Conservation (phyloP, 2,888 invertebrate species). For the Agelastica alni region DNA sequence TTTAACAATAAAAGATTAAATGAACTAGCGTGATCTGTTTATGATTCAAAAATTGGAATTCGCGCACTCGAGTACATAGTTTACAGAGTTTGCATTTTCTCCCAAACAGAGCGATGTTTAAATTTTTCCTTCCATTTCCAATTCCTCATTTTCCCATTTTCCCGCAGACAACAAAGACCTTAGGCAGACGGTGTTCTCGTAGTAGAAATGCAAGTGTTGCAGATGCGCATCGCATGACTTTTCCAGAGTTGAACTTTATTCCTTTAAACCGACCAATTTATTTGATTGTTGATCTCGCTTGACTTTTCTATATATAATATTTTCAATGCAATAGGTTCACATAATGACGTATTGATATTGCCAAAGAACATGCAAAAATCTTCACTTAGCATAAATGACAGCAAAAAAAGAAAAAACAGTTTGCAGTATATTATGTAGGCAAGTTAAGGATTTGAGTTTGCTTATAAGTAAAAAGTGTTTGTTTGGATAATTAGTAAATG, state of each 20-base stretch:
- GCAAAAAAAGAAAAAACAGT: no score
- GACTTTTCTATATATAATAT: no score
- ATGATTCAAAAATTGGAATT: not conserved
- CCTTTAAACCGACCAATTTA: no score
- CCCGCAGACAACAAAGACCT: constrained; percentile 16
- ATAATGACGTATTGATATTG: no score
- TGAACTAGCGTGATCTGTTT: not conserved
- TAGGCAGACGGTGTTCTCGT: constrained; percentile 12
- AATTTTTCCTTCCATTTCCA: not conserved
- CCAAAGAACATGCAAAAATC: no score
- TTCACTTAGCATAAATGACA: no score
- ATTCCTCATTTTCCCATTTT: constrained; percentile 2
- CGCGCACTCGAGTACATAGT: not conserved
- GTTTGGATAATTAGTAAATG: no score
- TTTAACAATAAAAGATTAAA: not conserved
- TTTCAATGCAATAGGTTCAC: no score
- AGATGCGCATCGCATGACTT: constrained; percentile 38
- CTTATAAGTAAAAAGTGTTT: no score
- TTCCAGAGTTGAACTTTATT: constrained; percentile 7
- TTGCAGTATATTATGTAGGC: no score
- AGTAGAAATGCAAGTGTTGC: constrained; percentile 35
- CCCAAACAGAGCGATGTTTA: not conserved
- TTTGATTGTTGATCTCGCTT: no score
- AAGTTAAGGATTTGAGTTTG: no score
- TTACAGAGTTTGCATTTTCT: not conserved